Base-by-base conservation (phyloP, 1,140 invertebrate genomes). In the Megathymus violae region DNA sequence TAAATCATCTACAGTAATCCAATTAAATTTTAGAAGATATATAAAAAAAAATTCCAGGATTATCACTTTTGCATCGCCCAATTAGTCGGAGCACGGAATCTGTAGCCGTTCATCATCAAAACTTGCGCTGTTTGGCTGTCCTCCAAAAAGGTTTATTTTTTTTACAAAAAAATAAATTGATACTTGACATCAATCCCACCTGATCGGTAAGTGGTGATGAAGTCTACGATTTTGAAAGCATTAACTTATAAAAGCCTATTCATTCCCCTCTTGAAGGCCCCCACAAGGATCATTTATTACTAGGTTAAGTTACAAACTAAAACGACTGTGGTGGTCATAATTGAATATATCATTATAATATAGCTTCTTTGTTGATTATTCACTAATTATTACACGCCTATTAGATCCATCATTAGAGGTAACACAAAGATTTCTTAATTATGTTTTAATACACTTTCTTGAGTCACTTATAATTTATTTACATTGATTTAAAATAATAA, bases 41-140 rank as follows among this genome's bases (percentile, higher is more conserved):
- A 5, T 22, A 22, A 46, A 9, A n/a, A 16, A 16, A 46, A 46
- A 19, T 58, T 59, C 56, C 27, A 11, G 31, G 36, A 67, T 59
- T 38, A 69, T 59, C 66, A 73, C 67, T 71, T 68, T 63, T 44
- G 36, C 46, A 19, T 67, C 38, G 11, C 38, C 25, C 27, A 67
- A 63, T 67, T 43, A 40, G 52, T 40, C 51, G 31, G 36, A 31
- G n/a, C 31, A 46, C 50, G 15, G 27, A 46, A 22, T 15, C 41
- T 38, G 56, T 59, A 43, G 56, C 43, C 17, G 16, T 47, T 14
- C 31, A 58, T 74, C 75, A 69, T 72, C 69, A 72, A 69, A 78
- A 70, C 65, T 77, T 67, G 60, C 43, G 62, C 58, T 50, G 68
- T 69, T 74, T 77, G 75, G 75, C 71, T 48, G 59, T 68, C 60